These are phyloP conservation scores for Poecilia gillii DNA, from an alignment of 2,797 vertebrate genomes.

Conservation along the genomic window DNA sequence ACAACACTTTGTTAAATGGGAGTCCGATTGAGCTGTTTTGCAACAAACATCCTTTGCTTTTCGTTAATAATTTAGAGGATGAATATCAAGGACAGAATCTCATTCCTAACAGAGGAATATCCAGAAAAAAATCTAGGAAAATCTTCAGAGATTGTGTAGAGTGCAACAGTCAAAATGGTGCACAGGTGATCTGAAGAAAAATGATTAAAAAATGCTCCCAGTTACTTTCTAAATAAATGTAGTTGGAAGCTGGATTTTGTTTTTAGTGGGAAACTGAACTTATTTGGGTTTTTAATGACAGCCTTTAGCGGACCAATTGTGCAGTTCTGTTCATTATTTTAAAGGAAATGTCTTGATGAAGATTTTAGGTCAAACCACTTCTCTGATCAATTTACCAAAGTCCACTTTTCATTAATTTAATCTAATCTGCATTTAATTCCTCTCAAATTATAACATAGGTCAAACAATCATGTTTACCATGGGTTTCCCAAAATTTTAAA, in stretches of 20 bases:
- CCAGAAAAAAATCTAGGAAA: too few relatives aligned
- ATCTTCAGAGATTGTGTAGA: neutral
- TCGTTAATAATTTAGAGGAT: neutral
- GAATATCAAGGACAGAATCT: neutral
- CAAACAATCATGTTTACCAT: neutral
- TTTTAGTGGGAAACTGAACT: neutral
- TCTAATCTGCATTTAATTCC: conserved; percentile 2
- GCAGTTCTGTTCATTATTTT: neutral
- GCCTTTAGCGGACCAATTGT: neutral
- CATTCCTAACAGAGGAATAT: neutral
- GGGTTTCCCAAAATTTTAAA: neutral
- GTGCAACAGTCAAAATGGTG: neutral
- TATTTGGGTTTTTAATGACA: neutral
- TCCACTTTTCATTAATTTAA: conserved; percentile 9
- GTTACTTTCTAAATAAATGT: neutral
- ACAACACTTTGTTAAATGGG: neutral
- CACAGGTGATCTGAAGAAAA: neutral
- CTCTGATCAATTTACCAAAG: neutral
- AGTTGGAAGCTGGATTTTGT: neutral
- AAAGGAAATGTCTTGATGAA: neutral
- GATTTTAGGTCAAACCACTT: neutral
- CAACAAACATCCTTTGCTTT: neutral
- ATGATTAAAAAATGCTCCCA: neutral
- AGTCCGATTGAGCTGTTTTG: neutral
- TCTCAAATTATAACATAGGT: too few relatives aligned